These are phyloP conservation scores for Urocynchramus pylzowi DNA, from an alignment of 2,113 vertebrate genomes.

Conservation along the genomic window DNA sequence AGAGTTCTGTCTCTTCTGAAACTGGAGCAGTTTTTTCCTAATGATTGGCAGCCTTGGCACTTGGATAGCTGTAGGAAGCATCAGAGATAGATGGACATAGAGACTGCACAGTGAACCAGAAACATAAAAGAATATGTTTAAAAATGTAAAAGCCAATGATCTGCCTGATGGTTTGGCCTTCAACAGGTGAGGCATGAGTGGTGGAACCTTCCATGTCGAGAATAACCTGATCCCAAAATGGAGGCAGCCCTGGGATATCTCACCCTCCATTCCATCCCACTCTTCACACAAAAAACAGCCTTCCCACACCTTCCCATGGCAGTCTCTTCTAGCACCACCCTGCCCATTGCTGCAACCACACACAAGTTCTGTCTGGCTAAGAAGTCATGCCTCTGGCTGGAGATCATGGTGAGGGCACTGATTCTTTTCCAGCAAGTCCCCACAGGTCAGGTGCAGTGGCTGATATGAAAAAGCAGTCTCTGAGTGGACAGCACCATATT, in stretches of 20 bases:
- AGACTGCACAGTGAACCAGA: background rate
- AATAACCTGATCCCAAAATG: background rate
- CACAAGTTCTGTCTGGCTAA: background rate
- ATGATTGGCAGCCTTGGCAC: background rate
- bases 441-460: background rate
- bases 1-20: background rate
- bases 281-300: background rate
- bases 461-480: background rate
- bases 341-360: background rate
- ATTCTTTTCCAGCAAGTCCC: background rate
- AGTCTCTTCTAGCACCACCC: background rate
- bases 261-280: background rate
- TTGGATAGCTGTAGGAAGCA: background rate
- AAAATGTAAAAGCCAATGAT: background rate
- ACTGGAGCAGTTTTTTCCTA: background rate
- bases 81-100: background rate
- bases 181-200: background rate
- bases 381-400: background rate
- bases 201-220: background rate
- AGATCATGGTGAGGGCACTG: background rate
- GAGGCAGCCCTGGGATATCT: background rate
- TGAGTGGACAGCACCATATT: background rate
- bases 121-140: background rate
- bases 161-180: background rate
- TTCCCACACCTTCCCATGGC: background rate